Percentiles rank a stretch among this genome's conserved stretches.
Evolutionary conservation across 2,888 invertebrate genomes (phyloP).

Genomic region (Dryomyza anilis): DNA sequence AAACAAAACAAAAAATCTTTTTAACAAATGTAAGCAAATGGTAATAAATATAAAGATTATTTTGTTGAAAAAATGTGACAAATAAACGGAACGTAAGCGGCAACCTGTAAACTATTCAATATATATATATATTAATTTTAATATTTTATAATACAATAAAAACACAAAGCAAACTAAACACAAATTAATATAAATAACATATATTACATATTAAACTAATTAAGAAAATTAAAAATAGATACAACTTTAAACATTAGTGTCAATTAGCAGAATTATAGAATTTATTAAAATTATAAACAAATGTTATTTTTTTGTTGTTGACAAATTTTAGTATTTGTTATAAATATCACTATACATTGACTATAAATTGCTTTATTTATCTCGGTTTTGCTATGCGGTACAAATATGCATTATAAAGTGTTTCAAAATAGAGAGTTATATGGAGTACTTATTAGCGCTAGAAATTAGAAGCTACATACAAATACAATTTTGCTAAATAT

Average conservation of each 20-base stretch:
- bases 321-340: no score
- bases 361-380: neutral
- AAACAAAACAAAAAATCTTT: neutral
- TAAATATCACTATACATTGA: no score
- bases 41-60: neutral
- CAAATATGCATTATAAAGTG: conserved; percentile 4
- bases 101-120: neutral
- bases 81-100: neutral
- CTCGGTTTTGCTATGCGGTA: neutral
- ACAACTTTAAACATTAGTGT: no score
- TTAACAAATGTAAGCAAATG: neutral
- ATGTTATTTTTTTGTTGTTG: no score
- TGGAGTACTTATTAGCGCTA: no score
- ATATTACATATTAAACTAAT: neutral
- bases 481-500: neutral
- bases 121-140: neutral
- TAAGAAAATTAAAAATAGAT: neutral
- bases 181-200: neutral
- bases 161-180: neutral
- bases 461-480: neutral
- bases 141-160: neutral
- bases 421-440: neutral
- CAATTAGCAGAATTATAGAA: no score
- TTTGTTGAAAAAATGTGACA: neutral
- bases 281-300: no score